Base-by-base conservation (phyloP, 2,113 vertebrate genomes). In the Pyxicephalus adspersus region DNA sequence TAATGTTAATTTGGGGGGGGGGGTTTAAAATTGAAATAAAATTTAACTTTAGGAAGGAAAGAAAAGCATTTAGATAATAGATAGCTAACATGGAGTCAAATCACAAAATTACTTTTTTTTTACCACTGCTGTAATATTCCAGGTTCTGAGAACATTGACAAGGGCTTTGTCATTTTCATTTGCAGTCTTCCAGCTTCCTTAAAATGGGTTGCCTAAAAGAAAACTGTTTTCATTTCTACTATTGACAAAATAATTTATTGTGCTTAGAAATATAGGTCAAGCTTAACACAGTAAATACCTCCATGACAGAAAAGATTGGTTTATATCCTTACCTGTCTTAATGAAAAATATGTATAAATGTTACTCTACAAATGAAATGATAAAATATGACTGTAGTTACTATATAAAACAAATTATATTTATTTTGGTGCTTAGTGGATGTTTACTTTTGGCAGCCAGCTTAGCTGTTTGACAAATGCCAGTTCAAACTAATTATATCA, bases 231-330 rank as follows among this genome's bases (percentile, higher is more conserved):
- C 60, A 16, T 58, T 73, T 73, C 50, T 73, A 23, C 68, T 81
- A 72, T 73, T 73, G 68, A 81, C 67, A 81, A 73, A 81, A 64
- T 64, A 72, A 81, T 81, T 81, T 71, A 71, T 80, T 29, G 68
- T 81, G 50, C 28, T n/a, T 38, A 15, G 60, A 73, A 81, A 81
- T 55, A 81, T 81, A 73, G 78, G 67, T 81, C 68, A 81, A 38
- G 64, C 57, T 22, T 64, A 64, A 64, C 58, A 71, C 13, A 26
- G 63, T 63, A 80, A 71, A 80, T 71, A 71, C 58, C 45, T 71
- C 77, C 70, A 38, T 73, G 68, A 73, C 58, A 72, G 17, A 20
- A 64, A 76, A 50, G 5, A 31, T n/a, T 34, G 20, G 25, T 60
- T 60, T 57, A 23, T 18, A 25, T 17, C 20, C 16, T 17, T 58